Evolutionary conservation across 2,113 vertebrate species (phyloP).

Genomic region (Hipposideros armiger): DNA sequence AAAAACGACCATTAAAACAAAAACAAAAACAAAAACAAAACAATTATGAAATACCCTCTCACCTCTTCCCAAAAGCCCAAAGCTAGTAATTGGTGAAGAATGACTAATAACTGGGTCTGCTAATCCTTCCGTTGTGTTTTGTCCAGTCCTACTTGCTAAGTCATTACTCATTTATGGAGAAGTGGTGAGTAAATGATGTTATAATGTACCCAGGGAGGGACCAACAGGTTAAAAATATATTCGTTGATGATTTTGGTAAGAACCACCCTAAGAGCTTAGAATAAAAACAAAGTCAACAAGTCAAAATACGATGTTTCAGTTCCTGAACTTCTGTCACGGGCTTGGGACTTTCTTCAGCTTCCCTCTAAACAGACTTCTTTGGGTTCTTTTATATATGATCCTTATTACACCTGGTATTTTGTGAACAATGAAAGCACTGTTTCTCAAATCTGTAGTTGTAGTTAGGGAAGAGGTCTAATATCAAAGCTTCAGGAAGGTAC

Average conservation of each 20-base stretch:
- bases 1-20: background rate
- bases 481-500: background rate
- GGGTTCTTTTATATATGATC: background rate
- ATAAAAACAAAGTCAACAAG: slow-evolving; percentile 40
- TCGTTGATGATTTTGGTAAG: slow-evolving; percentile 25
- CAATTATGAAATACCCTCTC: slow-evolving; percentile 12
- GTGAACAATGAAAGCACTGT: background rate
- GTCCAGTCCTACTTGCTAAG: background rate
- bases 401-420: background rate
- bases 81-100: background rate
- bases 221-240: slow-evolving; percentile 43
- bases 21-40: background rate
- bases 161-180: slow-evolving; percentile 52
- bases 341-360: background rate
- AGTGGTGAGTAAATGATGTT: slow-evolving; percentile 23
- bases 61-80: background rate
- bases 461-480: background rate
- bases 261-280: slow-evolving; percentile 23
- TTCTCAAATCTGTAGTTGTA: background rate
- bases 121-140: background rate
- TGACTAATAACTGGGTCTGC: slow-evolving; percentile 23
- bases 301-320: background rate
- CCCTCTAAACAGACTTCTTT: background rate
- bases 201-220: slow-evolving; percentile 37
- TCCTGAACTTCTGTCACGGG: background rate